A percentile compares a stretch with the other conserved stretches of the same genome.
Evolutionary conservation across 2,888 invertebrate species (phyloP).

Genomic region (Blastobasis lacticolella): DNA sequence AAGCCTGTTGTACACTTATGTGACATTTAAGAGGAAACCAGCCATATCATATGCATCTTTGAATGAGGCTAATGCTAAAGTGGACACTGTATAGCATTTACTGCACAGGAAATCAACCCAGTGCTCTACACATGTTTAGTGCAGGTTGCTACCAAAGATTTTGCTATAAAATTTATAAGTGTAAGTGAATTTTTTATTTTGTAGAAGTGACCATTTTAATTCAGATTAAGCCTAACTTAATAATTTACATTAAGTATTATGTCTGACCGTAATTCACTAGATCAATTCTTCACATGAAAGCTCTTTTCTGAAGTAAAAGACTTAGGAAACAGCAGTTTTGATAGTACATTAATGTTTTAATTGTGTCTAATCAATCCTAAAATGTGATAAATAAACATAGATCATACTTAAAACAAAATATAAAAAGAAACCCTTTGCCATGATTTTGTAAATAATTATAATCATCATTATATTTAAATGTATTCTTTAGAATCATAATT

Average conservation of each 20-base stretch:
- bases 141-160: conserved; percentile 51
- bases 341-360: no score
- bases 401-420: no score
- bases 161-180: conserved; percentile 1
- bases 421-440: no score
- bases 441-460: no score
- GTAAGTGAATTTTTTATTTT: background rate
- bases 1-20: conserved; percentile 89
- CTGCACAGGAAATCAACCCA: conserved; percentile 28
- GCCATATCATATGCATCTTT: conserved; percentile 37
- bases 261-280: no score
- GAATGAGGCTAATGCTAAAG: conserved; percentile 39
- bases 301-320: no score
- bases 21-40: conserved; percentile 83
- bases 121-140: conserved; percentile 30
- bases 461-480: no score
- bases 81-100: conserved; percentile 54
- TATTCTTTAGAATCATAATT: background rate
- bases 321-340: no score
- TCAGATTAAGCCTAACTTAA: background rate
- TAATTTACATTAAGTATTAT: background rate
- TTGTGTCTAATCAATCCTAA: no score
- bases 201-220: background rate
- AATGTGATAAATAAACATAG: no score
- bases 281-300: no score